Base-by-base conservation (phyloP, 2,797 vertebrate genomes). In the Lepus oiostolus region DNA sequence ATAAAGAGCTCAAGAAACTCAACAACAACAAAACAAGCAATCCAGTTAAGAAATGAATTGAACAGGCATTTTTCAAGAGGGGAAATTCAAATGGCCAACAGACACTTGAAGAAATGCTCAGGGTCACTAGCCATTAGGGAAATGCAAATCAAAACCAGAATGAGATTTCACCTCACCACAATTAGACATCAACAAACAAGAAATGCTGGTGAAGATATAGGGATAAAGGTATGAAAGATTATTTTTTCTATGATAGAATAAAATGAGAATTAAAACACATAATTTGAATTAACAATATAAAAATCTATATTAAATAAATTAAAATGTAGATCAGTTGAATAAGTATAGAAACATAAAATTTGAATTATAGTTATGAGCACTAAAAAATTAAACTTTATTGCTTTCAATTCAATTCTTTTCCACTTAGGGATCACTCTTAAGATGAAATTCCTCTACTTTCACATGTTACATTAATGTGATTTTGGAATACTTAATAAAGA, bases 201-300 rank as follows among this genome's bases (percentile, higher is more conserved):
- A 42, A 42, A 9, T 42, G 42, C 42, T 42, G 42, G 42, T 42
- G 42, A 42, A 9, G 42, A 42, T 42, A 42, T 42, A 42, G 42
- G 42, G 42, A 42, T 42, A 42, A 42, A 42, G 42, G 7, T 42
- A 85, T 90, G 30, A 92, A 94, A 95, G 28, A 81, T 90, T 74
- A 65, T 52, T 82, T 94, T 24, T 82, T 52, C 84, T 75, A 65
- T 82, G 30, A 7, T 91, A 88, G 35, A 91, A 76, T 80, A 80
- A 87, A 65, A 89, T 67, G 82, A 82, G 70, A 85, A 92, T 65
- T 94, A 89, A 96, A 86, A 89, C 22, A 88, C 76, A 79, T 85
- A 84, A 94, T 91, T 97, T 91, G 26, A 47, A 75, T 94, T 86
- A 63, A 81, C n/a, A 80, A 54, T 71, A 60, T 87, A 76, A 89